phyloP scores from a whole-genome alignment of 2,797 vertebrate species.

The Stomatorhinus walkeri region DNA sequence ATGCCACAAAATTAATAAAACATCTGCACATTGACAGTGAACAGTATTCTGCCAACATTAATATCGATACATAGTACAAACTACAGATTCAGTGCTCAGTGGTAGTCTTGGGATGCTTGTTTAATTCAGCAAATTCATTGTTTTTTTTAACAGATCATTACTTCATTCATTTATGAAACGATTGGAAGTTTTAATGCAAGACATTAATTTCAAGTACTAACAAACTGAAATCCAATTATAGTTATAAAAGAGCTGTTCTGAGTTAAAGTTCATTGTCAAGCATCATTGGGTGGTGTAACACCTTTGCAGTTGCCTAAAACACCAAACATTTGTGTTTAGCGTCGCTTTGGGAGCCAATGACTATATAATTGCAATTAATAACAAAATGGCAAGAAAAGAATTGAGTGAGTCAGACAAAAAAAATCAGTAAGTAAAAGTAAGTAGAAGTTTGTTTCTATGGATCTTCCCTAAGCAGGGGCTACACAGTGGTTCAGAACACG shows the following conservation, averaged over 20 bases:
- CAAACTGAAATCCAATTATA: background rate
- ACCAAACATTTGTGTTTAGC: background rate
- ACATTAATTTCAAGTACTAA: background rate
- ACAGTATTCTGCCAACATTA: background rate
- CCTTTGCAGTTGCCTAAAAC: background rate
- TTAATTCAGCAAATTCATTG: background rate
- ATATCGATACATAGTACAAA: background rate
- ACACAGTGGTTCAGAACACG: background rate
- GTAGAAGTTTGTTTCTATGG: background rate
- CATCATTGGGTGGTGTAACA: background rate
- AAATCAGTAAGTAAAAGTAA: background rate
- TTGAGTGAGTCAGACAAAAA: background rate
- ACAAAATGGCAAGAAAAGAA: background rate
- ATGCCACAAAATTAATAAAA: background rate
- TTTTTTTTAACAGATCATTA: background rate
- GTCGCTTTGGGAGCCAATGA: background rate
- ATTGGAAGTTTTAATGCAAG: background rate
- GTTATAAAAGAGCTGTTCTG: background rate
- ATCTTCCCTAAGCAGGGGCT: background rate
- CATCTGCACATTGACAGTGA: background rate
- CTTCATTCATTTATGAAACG: background rate
- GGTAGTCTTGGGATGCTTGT: background rate
- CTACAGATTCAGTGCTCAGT: background rate
- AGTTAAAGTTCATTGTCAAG: background rate
- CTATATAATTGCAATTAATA: background rate